phyloP scores from a whole-genome alignment of 2,888 invertebrate species.

The Platerodrilus igneus region DNA sequence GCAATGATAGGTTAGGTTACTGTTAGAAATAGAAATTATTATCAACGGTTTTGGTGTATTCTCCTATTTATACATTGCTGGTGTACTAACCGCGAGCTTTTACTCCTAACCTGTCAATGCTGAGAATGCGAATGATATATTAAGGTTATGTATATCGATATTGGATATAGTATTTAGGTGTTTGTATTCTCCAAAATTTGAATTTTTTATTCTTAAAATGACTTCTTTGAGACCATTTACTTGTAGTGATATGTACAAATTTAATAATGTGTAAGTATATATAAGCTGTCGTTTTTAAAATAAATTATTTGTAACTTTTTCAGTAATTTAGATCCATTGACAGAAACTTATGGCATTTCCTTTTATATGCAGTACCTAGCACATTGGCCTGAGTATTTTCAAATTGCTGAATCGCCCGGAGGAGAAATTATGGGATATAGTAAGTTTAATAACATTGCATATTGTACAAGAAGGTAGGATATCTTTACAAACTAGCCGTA shows the following conservation, averaged over 20 bases:
- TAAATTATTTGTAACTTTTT: slow-evolving; percentile 37
- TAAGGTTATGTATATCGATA: no score
- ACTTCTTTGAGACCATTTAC: slow-evolving; percentile 89
- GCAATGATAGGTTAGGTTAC: no score
- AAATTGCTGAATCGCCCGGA: slow-evolving; percentile 92
- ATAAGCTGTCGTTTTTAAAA: neutral
- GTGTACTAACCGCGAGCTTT: no score
- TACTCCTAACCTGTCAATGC: no score
- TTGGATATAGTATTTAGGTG: no score
- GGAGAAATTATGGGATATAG: slow-evolving; percentile 99
- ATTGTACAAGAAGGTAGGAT: neutral
- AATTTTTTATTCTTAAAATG: slow-evolving; percentile 55
- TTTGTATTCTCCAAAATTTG: no score
- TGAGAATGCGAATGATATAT: no score
- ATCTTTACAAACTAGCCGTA: no score
- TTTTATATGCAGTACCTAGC: slow-evolving; percentile 98
- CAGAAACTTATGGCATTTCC: slow-evolving; percentile 92
- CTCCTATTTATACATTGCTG: no score
- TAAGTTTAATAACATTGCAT: slow-evolving; percentile 62
- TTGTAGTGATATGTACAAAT: slow-evolving; percentile 91
- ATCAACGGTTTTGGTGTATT: no score
- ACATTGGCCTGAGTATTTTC: slow-evolving; percentile 98
- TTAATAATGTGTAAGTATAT: slow-evolving; percentile 85
- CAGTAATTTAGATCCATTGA: slow-evolving; percentile 94
- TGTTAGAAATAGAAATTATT: no score